Percentiles rank a stretch among this genome's conserved stretches.
These are phyloP conservation scores for Actinostola sp. DNA, from an alignment of 92 coral and sea anemone genomes.

Conservation along the genomic window DNA sequence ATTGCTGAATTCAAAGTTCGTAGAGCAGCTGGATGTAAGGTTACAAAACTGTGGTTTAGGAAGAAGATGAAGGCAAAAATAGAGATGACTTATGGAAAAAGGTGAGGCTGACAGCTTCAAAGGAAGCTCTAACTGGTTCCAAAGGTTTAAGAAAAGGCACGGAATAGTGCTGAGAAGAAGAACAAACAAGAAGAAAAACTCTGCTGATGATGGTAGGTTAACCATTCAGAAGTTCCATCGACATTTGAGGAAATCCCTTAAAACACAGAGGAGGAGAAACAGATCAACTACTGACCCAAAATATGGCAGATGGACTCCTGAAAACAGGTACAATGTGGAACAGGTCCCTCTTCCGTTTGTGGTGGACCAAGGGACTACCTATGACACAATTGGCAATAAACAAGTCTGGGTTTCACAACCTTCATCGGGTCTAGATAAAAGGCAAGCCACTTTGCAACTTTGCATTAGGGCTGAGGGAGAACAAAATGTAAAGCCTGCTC, in stretches of 20 bases:
- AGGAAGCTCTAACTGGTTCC: constrained; percentile 68
- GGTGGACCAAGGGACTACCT: constrained; percentile 60
- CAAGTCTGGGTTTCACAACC: constrained; percentile 77
- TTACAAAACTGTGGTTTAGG: constrained; percentile 59
- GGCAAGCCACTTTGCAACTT: constrained; percentile 68
- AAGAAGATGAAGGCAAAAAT: constrained; percentile 50
- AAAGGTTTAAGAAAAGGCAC: constrained; percentile 53
- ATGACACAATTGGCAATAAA: constrained; percentile 47
- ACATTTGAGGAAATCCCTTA: constrained; percentile 42
- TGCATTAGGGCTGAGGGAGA: constrained; percentile 60
- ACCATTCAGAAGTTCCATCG: constrained; percentile 55
- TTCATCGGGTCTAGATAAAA: constrained; percentile 53
- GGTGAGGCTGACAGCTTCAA: constrained; percentile 50
- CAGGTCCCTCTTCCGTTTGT: constrained; percentile 69
- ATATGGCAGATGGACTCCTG: constrained; percentile 58
- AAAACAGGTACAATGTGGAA: constrained; percentile 55
- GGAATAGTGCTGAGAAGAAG: constrained; percentile 40
- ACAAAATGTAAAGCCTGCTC: constrained; percentile 65
- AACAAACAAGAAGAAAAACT: constrained; percentile 53
- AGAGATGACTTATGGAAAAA: constrained; percentile 44
- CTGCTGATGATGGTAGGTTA: constrained; percentile 57
- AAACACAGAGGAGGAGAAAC: constrained; percentile 46
- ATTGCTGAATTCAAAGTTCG: constrained; percentile 64
- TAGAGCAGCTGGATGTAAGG: constrained; percentile 60
- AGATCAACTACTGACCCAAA: constrained; percentile 38